Percentiles rank a stretch among this genome's conserved stretches.
Conservation (phyloP, 2,797 vertebrate genomes). For the Rhincodon typus region DNA sequence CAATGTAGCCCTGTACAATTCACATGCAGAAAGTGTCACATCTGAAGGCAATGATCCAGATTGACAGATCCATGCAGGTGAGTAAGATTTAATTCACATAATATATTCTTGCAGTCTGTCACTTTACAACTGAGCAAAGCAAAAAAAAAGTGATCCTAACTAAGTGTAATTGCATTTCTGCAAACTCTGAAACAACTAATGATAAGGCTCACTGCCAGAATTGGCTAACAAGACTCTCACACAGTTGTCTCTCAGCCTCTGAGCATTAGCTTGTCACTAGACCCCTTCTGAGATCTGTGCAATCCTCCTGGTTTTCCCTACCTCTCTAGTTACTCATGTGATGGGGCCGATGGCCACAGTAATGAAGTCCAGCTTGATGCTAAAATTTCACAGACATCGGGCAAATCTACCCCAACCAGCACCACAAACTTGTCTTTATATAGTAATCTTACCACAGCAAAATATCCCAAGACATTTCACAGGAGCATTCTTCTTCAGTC, state of each 20-base stretch:
- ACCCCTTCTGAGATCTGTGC: background rate
- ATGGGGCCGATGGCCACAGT: background rate
- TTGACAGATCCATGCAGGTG: background rate
- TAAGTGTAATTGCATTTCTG: background rate
- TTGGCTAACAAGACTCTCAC: background rate
- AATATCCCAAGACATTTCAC: background rate
- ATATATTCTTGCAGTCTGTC: background rate
- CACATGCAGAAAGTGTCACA: background rate
- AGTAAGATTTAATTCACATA: background rate
- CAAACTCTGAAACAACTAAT: background rate
- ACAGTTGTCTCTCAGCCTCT: background rate
- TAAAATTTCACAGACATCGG: background rate
- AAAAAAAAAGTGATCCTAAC: background rate
- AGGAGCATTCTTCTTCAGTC: too few relatives aligned
- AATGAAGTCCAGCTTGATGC: background rate
- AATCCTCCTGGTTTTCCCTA: background rate
- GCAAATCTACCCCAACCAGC: background rate
- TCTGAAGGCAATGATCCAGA: background rate
- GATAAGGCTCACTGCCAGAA: background rate
- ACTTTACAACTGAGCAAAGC: background rate
- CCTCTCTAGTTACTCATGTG: background rate
- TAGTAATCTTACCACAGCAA: background rate
- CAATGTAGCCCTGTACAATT: background rate
- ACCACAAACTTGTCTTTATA: background rate
- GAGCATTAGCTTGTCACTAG: background rate